Conservation (phyloP, 1,140 invertebrate species). For the Eriosoma lanigerum region DNA sequence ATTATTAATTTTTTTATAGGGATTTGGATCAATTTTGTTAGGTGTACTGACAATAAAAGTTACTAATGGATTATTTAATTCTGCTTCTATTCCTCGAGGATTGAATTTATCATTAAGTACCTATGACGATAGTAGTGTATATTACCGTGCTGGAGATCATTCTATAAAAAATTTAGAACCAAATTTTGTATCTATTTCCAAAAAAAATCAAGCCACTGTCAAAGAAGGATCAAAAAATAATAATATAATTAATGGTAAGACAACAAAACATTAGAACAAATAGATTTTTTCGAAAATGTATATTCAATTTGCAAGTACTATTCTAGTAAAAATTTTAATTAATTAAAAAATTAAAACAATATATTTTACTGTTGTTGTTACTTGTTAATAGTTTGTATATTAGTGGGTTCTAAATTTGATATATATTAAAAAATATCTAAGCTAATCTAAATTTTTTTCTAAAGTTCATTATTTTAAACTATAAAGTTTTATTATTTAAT, state of each 20-base stretch:
- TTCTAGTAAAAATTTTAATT: too few species aligned
- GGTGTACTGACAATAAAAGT: not conserved
- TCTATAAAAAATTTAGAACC: constrained; percentile 19
- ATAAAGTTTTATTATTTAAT: too few species aligned
- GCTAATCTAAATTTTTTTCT: too few species aligned
- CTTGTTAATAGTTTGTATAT: too few species aligned
- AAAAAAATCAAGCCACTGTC: constrained; percentile 22
- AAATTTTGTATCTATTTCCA: constrained; percentile 16
- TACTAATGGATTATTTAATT: not conserved
- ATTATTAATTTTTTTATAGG: constrained; percentile 21
- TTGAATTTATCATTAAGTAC: constrained; percentile 28
- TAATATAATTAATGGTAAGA: constrained; percentile 31
- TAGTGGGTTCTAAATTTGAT: too few species aligned
- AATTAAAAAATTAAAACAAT: too few species aligned
- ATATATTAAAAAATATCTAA: too few species aligned
- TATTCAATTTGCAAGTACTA: too few species aligned
- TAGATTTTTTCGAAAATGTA: too few species aligned
- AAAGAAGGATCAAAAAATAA: not conserved
- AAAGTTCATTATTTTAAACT: too few species aligned
- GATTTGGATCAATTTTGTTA: constrained; percentile 1
- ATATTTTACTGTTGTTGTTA: not conserved
- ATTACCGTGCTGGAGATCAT: constrained; percentile 7
- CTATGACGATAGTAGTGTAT: constrained; percentile 46
- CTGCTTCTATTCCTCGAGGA: not conserved
- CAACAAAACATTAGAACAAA: too few species aligned